phyloP scores from a whole-genome alignment of 2,888 invertebrate species.

The Nomada lathburiana region DNA sequence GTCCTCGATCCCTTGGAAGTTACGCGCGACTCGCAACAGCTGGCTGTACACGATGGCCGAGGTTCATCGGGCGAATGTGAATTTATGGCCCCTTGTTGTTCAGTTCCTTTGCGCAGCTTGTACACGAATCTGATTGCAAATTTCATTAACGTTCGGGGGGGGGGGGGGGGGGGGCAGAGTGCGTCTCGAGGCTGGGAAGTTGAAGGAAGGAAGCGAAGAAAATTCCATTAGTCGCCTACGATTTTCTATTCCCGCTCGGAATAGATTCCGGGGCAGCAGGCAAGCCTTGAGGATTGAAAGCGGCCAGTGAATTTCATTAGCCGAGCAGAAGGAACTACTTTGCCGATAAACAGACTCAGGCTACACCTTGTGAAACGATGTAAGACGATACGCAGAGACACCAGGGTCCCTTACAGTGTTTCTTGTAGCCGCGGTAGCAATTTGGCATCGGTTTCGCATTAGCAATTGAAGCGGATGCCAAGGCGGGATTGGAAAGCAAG shows the following conservation, averaged over 20 bases:
- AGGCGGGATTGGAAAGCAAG: not conserved
- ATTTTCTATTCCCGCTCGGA: not conserved
- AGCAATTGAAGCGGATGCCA: not conserved
- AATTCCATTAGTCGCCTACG: not conserved
- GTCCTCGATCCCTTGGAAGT: constrained; percentile 26
- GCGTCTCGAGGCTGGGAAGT: not conserved
- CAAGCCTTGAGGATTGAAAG: constrained; percentile 3
- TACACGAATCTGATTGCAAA: not conserved
- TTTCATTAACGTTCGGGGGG: constrained; percentile 2
- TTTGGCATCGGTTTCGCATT: constrained; percentile 21
- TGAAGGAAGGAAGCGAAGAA: not conserved
- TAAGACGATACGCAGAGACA: constrained; percentile 12
- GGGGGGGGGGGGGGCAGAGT: no score
- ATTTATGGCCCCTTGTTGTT: constrained; percentile 21
- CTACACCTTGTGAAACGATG: constrained; percentile 3
- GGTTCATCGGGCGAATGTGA: constrained; percentile 24
- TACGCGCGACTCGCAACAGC: constrained; percentile 26
- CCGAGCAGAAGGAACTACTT: constrained; percentile 6
- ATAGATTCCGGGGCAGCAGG: not conserved
- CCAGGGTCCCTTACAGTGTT: not conserved
- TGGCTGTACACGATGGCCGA: constrained; percentile 23
- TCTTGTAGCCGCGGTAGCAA: not conserved
- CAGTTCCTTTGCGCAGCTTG: not conserved
- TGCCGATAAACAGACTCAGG: not conserved
- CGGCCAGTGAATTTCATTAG: not conserved